Base-by-base conservation (phyloP, 2,113 vertebrate genomes). In the Microcebus jonahi region DNA sequence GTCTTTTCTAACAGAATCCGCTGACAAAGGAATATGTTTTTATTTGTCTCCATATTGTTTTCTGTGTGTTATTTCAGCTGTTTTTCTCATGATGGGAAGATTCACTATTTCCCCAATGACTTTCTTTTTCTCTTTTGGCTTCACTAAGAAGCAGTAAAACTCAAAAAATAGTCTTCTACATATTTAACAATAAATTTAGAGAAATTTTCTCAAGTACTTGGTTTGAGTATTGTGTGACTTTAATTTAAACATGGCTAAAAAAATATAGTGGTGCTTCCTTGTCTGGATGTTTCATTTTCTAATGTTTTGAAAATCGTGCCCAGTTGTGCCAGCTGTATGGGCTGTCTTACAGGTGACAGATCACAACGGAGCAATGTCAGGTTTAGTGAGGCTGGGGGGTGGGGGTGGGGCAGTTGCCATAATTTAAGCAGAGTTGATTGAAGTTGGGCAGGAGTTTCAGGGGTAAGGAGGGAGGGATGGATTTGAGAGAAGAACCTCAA, bases 1-100 rank as follows among this genome's bases (percentile, higher is more conserved):
- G 39, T 42, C 8, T 95, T 39, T 90, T 89, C 83, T 55, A 57
- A 65, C 45, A 76, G 57, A 95, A 91, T 95, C 83, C 94, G 80
- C 97, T 97, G 92, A 96, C 94, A 95, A 96, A 97, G 83, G 97
- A 45, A 71, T 95, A 31, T 1, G 0, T 76, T 95, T 84, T 80
- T 95, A 71, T 96, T 81, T 88, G 65, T 85, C 8, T 0, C 75
- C 57, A 67, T 91, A 25, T 93, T 96, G 79, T 93, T 94, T 96
- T 91, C 86, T 76, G 12, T 75, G 34, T 55, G 67, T 65, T 80
- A 73, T 91, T 94, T 83, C 45, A 75, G 82, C 48, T 88, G 79
- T 88, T 97, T 95, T 63, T 63, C 83, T 88, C 11, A 8, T 68
- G 34, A 75, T 80, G 68, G 50, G 36, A 97, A 96, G 83, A 97